Conservation (phyloP, 2,113 vertebrate genomes). For the Sander vitreus region DNA sequence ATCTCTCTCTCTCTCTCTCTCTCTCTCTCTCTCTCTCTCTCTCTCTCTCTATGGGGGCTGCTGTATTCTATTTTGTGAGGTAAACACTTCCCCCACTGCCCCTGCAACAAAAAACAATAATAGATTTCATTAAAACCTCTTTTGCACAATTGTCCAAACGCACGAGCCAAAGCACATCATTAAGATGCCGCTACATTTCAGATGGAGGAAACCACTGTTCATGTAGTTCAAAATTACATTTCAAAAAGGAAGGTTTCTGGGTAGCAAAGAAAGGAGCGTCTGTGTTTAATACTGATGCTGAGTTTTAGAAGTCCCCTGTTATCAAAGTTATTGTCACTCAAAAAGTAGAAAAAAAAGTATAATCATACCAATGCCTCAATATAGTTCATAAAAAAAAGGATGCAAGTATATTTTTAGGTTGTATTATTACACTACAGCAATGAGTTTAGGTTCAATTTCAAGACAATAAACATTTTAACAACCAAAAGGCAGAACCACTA, state of each 20-base stretch:
- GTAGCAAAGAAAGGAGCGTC: slow-evolving; percentile 37
- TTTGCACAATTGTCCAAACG: slow-evolving; percentile 55
- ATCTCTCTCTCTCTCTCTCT: slow-evolving; percentile 75
- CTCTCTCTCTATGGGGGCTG: slow-evolving; percentile 39
- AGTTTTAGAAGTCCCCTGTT: slow-evolving; percentile 45
- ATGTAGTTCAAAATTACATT: slow-evolving; percentile 42
- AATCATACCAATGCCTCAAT: slow-evolving; percentile 4
- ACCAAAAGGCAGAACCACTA: not conserved
- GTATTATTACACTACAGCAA: not conserved
- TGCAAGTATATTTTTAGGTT: not conserved
- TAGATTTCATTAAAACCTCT: slow-evolving; percentile 68
- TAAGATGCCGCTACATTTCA: slow-evolving; percentile 41
- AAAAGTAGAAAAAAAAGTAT: slow-evolving; percentile 18
- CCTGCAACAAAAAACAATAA: slow-evolving; percentile 55
- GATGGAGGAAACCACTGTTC: slow-evolving; percentile 36
- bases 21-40: slow-evolving; percentile 36
- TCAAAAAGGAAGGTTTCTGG: slow-evolving; percentile 46
- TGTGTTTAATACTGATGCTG: slow-evolving; percentile 33
- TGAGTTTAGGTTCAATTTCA: not conserved
- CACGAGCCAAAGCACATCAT: slow-evolving; percentile 59
- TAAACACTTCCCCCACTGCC: slow-evolving; percentile 61
- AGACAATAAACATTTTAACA: not conserved
- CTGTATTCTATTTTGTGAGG: slow-evolving; percentile 67
- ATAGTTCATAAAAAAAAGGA: slow-evolving; percentile 13
- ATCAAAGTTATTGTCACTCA: slow-evolving; percentile 55